Evolutionary conservation across 2,797 vertebrate genomes (phyloP), one percentile per base, ranked within the genome.

Genomic region (Pantherophis alleghaniensis): DNA sequence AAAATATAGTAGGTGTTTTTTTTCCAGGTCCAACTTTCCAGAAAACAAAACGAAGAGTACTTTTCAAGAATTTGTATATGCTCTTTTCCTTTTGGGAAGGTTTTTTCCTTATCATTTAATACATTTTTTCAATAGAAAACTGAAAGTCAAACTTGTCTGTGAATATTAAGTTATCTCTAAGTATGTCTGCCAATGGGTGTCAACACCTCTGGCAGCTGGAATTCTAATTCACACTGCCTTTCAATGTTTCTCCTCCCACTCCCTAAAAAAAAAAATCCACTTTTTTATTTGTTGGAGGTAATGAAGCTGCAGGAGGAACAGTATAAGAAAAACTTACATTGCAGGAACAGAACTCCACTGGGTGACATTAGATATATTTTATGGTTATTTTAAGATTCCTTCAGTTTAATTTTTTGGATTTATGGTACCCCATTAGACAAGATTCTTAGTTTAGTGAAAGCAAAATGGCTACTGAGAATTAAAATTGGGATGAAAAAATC

Each of bases 141-240:
- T 94, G 93, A 94, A 96, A 94, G 90, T 94, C 96, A 95, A 96
- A 92, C 95, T 95, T 94, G 94, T 89, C 57, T 94, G 66, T 96
- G 94, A 96, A 94, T 94, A 94, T 90, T 91, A 18, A 63, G 22
- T 24, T 42, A 83, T 42, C 4, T 83, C 37, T 83, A 83, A 47
- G 37, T 42, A 42, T 79, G 37, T 42, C 18, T 47, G 20, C 37
- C 9, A 79, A 79, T 79, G 20, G 37, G 74, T 79, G 7, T 83
- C 74, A 83, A 37, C 74, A 83, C 37, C 20, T 11, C 37, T 42
- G 37, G 74, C 74, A 83, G 20, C 20, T 83, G 74, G 20, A 12
- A 83, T 83, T 47, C 74, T 47, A 47, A 83, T 42, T 79, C 69
- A 42, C 37, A 47, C 74, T 83, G 74, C 1, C 20, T 83, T 83